Conservation (phyloP, 2,113 vertebrate species). For the Syrrhaptes paradoxus region DNA sequence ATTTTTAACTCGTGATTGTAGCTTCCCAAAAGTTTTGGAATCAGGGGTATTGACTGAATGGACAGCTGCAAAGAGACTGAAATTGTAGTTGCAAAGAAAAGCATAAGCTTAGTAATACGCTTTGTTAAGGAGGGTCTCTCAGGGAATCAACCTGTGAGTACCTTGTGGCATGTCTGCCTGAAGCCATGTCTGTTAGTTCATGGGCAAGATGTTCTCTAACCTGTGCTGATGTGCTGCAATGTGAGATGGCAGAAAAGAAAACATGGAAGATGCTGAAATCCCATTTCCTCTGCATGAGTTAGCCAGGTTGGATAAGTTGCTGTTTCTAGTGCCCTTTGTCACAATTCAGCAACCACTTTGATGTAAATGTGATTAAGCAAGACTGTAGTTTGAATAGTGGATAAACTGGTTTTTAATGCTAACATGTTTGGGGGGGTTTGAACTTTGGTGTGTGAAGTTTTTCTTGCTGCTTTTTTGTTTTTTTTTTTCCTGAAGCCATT, state of each 20-base stretch:
- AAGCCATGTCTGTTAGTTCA: too few relatives aligned
- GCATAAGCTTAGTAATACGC: background rate
- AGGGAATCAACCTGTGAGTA: background rate
- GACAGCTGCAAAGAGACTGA: background rate
- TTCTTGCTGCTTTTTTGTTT: background rate
- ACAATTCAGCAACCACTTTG: conserved; percentile 29
- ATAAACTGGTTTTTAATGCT: conserved; percentile 47
- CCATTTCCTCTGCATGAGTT: background rate
- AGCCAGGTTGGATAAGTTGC: background rate
- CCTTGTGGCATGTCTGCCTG: background rate
- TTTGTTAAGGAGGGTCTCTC: background rate
- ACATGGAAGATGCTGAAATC: background rate
- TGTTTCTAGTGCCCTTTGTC: conserved; percentile 49
- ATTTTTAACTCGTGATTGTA: background rate
- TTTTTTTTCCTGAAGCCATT: background rate
- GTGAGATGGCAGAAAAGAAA: background rate
- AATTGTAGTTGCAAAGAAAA: background rate
- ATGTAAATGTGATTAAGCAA: conserved; percentile 20
- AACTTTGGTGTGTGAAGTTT: background rate
- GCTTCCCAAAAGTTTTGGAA: background rate
- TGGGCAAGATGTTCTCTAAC: background rate
- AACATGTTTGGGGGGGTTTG: background rate
- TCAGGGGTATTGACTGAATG: background rate
- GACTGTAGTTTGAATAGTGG: conserved; percentile 12
- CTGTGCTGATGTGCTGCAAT: background rate